Conservation (phyloP, 2,797 vertebrate genomes). For the Lemur catta region DNA sequence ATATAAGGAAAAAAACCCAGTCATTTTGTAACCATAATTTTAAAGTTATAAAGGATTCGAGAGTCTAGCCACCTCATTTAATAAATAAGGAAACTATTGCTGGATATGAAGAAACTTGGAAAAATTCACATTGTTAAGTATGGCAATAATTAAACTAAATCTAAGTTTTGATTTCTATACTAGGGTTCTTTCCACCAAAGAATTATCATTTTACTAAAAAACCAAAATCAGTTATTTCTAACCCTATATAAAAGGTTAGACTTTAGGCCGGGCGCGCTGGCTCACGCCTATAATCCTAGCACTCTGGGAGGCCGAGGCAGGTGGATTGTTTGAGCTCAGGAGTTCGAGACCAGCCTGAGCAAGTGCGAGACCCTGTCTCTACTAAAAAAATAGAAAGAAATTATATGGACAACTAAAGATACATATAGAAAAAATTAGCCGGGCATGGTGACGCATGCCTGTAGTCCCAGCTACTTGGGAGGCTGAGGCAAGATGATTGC, state of each 20-base stretch:
- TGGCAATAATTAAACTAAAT: neutral
- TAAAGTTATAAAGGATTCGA: conserved; percentile 3
- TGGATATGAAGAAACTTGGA: conserved; percentile 30
- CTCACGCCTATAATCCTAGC: too few species aligned
- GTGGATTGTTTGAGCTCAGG: too few species aligned
- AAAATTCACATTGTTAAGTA: neutral
- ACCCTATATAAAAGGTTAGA: neutral
- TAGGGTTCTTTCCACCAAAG: neutral
- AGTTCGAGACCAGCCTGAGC: too few species aligned
- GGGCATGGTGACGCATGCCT: too few species aligned
- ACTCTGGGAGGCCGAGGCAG: too few species aligned
- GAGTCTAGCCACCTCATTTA: neutral
- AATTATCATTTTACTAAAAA: conserved; percentile 39
- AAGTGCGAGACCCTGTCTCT: too few species aligned
- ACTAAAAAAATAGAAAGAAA: too few species aligned
- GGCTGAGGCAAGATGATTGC: too few species aligned
- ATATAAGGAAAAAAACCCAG: neutral
- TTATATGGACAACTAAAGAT: too few species aligned
- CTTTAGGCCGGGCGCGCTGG: neutral
- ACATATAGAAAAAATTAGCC: too few species aligned
- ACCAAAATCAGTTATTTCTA: conserved; percentile 36
- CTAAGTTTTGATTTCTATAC: conserved; percentile 14
- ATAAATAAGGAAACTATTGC: neutral
- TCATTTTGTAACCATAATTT: neutral
- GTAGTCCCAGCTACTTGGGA: too few species aligned